Base-by-base conservation (phyloP, 2,797 vertebrate genomes). In the Acrocephalus scirpaceus region DNA sequence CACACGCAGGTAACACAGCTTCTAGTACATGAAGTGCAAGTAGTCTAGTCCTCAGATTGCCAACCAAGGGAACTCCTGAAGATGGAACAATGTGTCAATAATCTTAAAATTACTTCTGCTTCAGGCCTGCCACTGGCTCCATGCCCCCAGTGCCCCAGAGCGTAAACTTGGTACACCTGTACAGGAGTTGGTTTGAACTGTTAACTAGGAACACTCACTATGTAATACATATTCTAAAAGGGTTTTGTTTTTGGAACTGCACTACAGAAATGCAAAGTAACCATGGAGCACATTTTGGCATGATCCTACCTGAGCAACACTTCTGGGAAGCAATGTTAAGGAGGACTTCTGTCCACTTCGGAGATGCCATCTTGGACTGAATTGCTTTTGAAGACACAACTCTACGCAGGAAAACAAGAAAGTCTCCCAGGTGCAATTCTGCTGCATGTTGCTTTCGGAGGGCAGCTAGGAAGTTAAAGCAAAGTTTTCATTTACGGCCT, bases 371-470 rank as follows among this genome's bases (percentile, higher is more conserved):
- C 98, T 99, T 99, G 88, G 99, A 99, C 89, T 99, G 99, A 95
- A 99, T 99, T 92, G 99, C 99, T 97, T 99, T 99, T 88, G 99
- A 99, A 87, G 99, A 99, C 38, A 99, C 99, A 34, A 99, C 99
- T 93, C 99, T 98, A 67, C 99, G 97, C 32, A 99, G 98, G 95
- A 99, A 99, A 93, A 99, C 99, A 36, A 99, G 98, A 86, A 99
- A 99, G 97, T 99, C 99, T 50, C 99, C 99, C 11, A 99, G 98
- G 92, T 99, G 99, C 9, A 99, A 96, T 97, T 99, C 99, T 0
- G 99, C 99, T 1, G 99, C 98, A 16, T 99, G 99, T 88, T 99
- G 99, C 86, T 99, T 99, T 29, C 99, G 98, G 65, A 99, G 98
- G 64, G 98, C 96, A 81, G 98, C 99, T 99, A 84, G 32, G 80